Percentiles rank a stretch among this genome's conserved stretches.
Evolutionary conservation across 2,113 vertebrate species (phyloP).

Genomic region (Bubo scandiacus): DNA sequence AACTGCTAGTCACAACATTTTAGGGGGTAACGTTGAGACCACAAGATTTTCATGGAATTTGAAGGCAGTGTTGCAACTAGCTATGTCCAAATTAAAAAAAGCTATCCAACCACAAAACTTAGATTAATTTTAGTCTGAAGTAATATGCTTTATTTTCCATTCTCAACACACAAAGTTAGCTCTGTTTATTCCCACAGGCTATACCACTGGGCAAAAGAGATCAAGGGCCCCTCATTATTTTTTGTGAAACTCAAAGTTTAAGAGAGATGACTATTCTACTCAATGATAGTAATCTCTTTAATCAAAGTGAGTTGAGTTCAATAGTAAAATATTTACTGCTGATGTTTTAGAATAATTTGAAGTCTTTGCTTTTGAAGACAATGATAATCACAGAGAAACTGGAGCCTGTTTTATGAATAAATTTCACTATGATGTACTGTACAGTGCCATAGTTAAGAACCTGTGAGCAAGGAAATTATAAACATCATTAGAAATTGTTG

Average conservation of each 20-base stretch:
- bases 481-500: not conserved
- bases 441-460: constrained; percentile 24
- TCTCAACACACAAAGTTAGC: not conserved
- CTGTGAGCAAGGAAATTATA: constrained; percentile 35
- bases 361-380: constrained; percentile 48
- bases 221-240: constrained; percentile 58
- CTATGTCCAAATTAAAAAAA: not conserved
- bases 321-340: constrained; percentile 56
- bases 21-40: not conserved
- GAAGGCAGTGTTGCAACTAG: not conserved
- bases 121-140: not conserved
- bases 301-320: constrained; percentile 47
- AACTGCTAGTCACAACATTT: constrained; percentile 8
- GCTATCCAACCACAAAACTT: not conserved
- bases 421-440: constrained; percentile 6
- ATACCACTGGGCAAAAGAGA: constrained; percentile 19
- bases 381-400: constrained; percentile 45
- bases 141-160: not conserved
- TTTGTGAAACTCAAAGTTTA: constrained; percentile 41
- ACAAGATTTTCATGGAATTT: not conserved
- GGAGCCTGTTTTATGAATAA: not conserved
- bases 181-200: constrained; percentile 25
- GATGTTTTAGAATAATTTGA: constrained; percentile 64
- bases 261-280: constrained; percentile 24
- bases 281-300: constrained; percentile 58